Conservation (phyloP, 64 coral and sea anemone species). For the Montipora sp. region DNA sequence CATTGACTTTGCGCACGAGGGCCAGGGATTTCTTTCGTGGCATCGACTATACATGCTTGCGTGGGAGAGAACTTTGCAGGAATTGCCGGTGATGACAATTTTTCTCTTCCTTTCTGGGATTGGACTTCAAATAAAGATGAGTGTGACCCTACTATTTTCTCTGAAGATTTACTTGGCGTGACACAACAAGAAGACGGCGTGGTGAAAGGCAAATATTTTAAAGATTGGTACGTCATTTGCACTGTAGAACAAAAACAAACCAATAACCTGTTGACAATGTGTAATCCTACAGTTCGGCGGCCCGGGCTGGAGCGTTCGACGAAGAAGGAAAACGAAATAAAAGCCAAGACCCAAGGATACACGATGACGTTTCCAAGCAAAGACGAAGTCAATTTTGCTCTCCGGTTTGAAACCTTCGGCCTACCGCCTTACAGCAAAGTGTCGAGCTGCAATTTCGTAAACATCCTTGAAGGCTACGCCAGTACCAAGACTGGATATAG, state of each 20-base stretch:
- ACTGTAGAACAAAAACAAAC: not conserved
- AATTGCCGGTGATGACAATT: no score
- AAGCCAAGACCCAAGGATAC: not conserved
- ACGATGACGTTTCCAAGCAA: conserved; percentile 63
- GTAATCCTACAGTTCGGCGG: not conserved
- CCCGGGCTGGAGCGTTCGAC: not conserved
- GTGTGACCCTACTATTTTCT: conserved; percentile 50
- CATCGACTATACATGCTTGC: no score
- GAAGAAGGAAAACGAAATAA: not conserved
- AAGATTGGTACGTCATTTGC: conserved; percentile 67
- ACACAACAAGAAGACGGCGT: conserved; percentile 22
- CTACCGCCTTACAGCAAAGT: conserved; percentile 56
- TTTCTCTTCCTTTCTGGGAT: no score
- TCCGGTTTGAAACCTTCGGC: conserved; percentile 54
- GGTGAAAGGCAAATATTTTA: conserved; percentile 74
- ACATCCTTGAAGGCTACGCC: conserved; percentile 51
- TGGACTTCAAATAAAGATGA: not conserved
- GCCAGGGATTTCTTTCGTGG: no score
- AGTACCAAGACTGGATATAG: conserved; percentile 56
- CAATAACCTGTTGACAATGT: not conserved
- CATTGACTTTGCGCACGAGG: conserved; percentile 59
- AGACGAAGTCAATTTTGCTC: conserved; percentile 56
- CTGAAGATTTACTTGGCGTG: conserved; percentile 55
- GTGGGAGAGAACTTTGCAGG: no score
- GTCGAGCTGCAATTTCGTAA: conserved; percentile 64